Percentiles rank a stretch among this genome's conserved stretches.
Evolutionary conservation across 30 jellyfish, hydroid and myxozoan species (phyloP).

Genomic region (Aurelia coerulea): DNA sequence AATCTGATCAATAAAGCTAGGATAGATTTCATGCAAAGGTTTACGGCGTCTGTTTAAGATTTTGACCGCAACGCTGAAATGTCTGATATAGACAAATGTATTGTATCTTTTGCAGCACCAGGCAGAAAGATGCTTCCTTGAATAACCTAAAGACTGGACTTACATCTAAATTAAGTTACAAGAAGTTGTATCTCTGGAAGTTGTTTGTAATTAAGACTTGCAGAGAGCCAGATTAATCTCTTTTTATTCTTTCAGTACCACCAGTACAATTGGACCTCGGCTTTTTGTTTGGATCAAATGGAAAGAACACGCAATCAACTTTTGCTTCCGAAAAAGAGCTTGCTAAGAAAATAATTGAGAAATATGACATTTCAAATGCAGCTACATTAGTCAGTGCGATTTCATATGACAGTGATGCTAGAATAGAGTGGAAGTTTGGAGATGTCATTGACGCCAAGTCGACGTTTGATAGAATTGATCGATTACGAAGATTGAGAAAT

Average conservation of each 20-base stretch:
- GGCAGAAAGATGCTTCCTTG: too few relatives aligned
- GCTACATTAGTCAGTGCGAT: constrained; percentile 57
- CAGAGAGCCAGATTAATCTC: too few relatives aligned
- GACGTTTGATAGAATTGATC: constrained; percentile 1
- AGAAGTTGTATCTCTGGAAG: too few relatives aligned
- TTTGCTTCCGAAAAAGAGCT: constrained; percentile 62
- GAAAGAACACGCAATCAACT: constrained; percentile 3
- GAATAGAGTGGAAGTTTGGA: constrained; percentile 32
- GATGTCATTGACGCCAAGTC: constrained; percentile 8
- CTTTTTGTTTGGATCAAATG: constrained; percentile 49
- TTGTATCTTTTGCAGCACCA: too few relatives aligned
- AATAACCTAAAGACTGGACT: too few relatives aligned
- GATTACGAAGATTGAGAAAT: background rate
- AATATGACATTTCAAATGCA: constrained; percentile 20
- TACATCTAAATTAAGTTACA: too few relatives aligned
- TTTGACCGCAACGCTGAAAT: too few relatives aligned
- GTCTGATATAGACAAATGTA: too few relatives aligned
- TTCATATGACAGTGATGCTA: constrained; percentile 20
- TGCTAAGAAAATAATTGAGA: constrained; percentile 14
- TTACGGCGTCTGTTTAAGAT: too few relatives aligned
- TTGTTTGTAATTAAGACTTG: too few relatives aligned
- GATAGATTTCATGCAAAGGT: too few relatives aligned
- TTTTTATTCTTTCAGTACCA: constrained; percentile 36
- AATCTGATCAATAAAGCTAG: too few relatives aligned
- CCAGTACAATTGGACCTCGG: constrained; percentile 71